phyloP scores from a whole-genome alignment of 1,140 invertebrate species.

The Rhyzopertha dominica region DNA sequence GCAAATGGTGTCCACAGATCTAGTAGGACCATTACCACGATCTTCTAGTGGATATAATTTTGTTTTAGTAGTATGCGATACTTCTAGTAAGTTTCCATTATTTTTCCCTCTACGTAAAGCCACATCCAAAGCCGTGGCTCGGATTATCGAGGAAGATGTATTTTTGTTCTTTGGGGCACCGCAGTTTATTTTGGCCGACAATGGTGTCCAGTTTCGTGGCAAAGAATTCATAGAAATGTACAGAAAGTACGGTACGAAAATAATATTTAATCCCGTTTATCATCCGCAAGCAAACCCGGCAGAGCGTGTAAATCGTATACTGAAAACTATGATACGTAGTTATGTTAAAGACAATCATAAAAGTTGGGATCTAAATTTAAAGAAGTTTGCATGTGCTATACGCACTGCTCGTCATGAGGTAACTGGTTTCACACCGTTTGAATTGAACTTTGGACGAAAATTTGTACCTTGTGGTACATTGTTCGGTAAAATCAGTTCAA shows the following conservation, averaged over 20 bases:
- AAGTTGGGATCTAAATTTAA: slow-evolving; percentile 2
- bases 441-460: no score
- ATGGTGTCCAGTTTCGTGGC: slow-evolving; percentile 15
- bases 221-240: not conserved
- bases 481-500: no score
- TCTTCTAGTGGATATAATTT: slow-evolving; percentile 26
- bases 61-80: slow-evolving; percentile 3
- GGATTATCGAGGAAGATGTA: not conserved
- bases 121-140: not conserved
- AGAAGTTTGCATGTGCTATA: slow-evolving; percentile 5
- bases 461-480: no score
- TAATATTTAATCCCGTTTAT: slow-evolving; percentile 11
- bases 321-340: not conserved
- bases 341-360: slow-evolving; percentile 8
- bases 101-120: slow-evolving; percentile 3
- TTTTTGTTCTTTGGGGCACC: no score
- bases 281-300: slow-evolving; percentile 16
- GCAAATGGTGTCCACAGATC: slow-evolving; percentile 24
- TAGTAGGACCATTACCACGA: slow-evolving; percentile 37
- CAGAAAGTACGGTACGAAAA: not conserved
- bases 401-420: slow-evolving; percentile 1
- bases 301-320: slow-evolving; percentile 5
- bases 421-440: slow-evolving; percentile 9
- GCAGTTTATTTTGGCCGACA: no score
- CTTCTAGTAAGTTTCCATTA: not conserved